These are phyloP conservation scores for Malaclemys terrapin DNA, from an alignment of 2,113 vertebrate genomes.

Conservation along the genomic window DNA sequence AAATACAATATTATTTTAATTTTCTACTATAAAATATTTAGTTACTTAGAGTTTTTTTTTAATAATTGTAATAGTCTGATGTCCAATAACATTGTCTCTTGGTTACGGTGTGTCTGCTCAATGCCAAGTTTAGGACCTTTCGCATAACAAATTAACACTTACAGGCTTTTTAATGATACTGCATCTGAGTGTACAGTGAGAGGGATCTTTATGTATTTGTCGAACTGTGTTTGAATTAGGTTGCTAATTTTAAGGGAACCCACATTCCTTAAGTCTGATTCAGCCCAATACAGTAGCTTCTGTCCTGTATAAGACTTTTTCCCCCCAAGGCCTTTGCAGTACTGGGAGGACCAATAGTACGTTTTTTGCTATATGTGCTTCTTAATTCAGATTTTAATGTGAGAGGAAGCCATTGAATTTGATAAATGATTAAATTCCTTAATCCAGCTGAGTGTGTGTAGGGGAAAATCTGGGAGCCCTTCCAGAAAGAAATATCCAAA, in stretches of 20 bases:
- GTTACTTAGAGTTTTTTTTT: background rate
- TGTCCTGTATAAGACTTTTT: background rate
- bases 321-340: background rate
- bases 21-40: background rate
- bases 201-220: conserved; percentile 12
- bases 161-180: background rate
- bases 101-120: background rate
- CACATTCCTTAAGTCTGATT: background rate
- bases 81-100: background rate
- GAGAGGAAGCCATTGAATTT: conserved; percentile 46
- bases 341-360: background rate
- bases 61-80: background rate
- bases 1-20: background rate
- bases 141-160: background rate
- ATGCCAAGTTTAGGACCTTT: background rate
- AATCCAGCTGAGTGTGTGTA: conserved; percentile 22
- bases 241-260: conserved; percentile 2
- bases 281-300: background rate
- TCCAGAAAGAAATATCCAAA: conserved; percentile 59
- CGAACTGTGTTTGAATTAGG: background rate
- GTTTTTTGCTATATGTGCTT: background rate
- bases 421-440: conserved; percentile 30
- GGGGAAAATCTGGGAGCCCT: conserved; percentile 33
- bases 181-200: background rate
- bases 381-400: background rate